Percentiles rank a stretch among this genome's conserved stretches.
Evolutionary conservation across 92 coral and sea anemone species (phyloP).

Genomic region (Porites evermanni): DNA sequence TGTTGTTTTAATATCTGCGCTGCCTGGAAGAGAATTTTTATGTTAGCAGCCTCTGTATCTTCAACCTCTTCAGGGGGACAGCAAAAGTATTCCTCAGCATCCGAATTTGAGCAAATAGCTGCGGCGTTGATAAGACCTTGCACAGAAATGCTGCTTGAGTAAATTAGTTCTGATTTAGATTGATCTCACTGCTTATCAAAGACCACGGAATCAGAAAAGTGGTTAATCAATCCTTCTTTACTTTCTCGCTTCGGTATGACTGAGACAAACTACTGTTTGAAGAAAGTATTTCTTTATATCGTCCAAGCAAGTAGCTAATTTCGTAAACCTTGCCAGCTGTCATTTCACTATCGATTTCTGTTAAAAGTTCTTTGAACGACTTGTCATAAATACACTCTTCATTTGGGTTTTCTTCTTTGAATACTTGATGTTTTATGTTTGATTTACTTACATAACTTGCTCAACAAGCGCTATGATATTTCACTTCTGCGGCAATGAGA

Average conservation of each 20-base stretch:
- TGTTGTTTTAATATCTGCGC: slow-evolving; percentile 47
- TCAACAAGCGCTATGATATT: slow-evolving; percentile 45
- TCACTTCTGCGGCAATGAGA: slow-evolving; percentile 55
- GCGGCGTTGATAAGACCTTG: slow-evolving; percentile 43
- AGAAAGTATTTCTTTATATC: slow-evolving; percentile 18
- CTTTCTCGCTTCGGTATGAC: slow-evolving; percentile 46
- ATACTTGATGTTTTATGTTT: slow-evolving; percentile 38
- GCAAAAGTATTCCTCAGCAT: neutral
- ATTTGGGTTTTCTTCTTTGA: slow-evolving; percentile 21
- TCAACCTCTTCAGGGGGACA: slow-evolving; percentile 6
- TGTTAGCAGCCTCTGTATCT: slow-evolving; percentile 17
- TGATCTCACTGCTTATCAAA: slow-evolving; percentile 55
- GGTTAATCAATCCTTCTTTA: slow-evolving; percentile 48
- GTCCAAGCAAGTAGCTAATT: slow-evolving; percentile 37
- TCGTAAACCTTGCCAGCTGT: slow-evolving; percentile 48
- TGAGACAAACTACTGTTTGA: slow-evolving; percentile 14
- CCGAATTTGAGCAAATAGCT: neutral
- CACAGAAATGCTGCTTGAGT: slow-evolving; percentile 53
- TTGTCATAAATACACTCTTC: slow-evolving; percentile 31
- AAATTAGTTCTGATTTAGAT: slow-evolving; percentile 52
- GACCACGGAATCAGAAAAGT: slow-evolving; percentile 35
- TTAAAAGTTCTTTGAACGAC: slow-evolving; percentile 37
- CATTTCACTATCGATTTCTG: slow-evolving; percentile 37
- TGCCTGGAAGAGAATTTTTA: slow-evolving; percentile 50
- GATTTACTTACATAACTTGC: slow-evolving; percentile 58